These are phyloP conservation scores for Paralichthys olivaceus DNA, from an alignment of 2,113 vertebrate genomes.

Conservation along the genomic window DNA sequence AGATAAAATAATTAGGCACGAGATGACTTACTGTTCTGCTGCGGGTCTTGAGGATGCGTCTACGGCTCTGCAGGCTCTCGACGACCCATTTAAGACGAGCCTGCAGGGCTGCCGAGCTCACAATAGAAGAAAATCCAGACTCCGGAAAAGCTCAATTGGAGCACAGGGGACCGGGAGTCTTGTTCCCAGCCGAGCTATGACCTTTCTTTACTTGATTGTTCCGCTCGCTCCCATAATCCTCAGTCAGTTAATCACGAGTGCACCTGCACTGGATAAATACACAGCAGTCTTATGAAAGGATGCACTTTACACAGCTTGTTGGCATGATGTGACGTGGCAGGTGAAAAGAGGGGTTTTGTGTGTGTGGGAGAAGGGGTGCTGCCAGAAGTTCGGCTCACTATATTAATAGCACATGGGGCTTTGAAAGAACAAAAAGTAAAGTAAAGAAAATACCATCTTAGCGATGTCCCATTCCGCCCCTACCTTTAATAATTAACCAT, in stretches of 20 bases:
- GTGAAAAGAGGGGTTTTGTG: background rate
- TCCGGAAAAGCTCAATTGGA: slow-evolving; percentile 42
- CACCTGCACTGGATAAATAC: slow-evolving; percentile 60
- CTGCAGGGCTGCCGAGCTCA: slow-evolving; percentile 42
- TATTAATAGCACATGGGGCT: background rate
- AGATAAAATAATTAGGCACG: slow-evolving; percentile 23
- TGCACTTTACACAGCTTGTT: slow-evolving; percentile 37
- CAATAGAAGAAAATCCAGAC: slow-evolving; percentile 43
- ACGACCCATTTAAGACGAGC: slow-evolving; percentile 59
- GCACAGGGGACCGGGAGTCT: slow-evolving; percentile 22
- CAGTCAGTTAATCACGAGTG: slow-evolving; percentile 61
- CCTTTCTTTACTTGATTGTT: slow-evolving; percentile 74
- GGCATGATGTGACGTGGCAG: slow-evolving; percentile 33
- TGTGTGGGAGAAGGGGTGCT: background rate
- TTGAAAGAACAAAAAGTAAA: background rate
- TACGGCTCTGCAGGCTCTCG: slow-evolving; percentile 33
- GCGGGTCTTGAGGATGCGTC: slow-evolving; percentile 47
- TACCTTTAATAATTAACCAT: slow-evolving; percentile 30
- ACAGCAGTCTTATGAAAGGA: slow-evolving; percentile 26
- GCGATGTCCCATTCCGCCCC: background rate
- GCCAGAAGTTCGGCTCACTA: background rate
- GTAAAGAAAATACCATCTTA: background rate
- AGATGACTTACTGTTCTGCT: slow-evolving; percentile 59
- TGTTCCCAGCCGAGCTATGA: slow-evolving; percentile 65
- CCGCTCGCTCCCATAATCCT: slow-evolving; percentile 60